Base-by-base conservation (phyloP, 2,888 invertebrate genomes). In the Metalampra italica region DNA sequence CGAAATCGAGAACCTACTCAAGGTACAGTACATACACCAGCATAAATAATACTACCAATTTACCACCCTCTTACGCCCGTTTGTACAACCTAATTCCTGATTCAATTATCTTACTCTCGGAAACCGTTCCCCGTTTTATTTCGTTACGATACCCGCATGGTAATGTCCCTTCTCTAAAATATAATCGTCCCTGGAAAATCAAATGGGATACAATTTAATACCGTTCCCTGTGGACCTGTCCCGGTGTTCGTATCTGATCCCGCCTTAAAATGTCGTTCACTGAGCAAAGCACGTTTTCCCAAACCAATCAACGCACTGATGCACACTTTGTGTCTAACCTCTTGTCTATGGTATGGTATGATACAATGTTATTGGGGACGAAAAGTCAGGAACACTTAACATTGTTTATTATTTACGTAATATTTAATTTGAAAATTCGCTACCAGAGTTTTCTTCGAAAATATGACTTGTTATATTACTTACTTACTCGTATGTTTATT, bases 1-100 rank as follows among this genome's bases (percentile, higher is more conserved):
- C 81, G 98, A 98, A 90, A 98, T 98, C 70, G 98, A 98, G 90
- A 97, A 97, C 87, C 92, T 98, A 69, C 92, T 98, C 60, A 97
- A 97, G 93, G 92, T 92, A 72, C 46, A 32, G 42, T 91, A 72
- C 47, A 37, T 43, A 46, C 12, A 43, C 29, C 45, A 50, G 50
- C 46, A 52, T 49, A 45, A 44, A 43, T 46, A 45, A 52, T 41
- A 48, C 62, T 22, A 22, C 22, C 22, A 22, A 22, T 22, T 68
- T 64, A 55, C 58, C 53, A 57, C 59, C 58, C 62, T 51, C 58
- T 62, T 62, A 63, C 60, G 62, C 65, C 64, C 68, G 60, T 61
- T 64, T 61, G 55, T 67, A 62, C 60, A 66, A 68, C 60, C 61
- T 69, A 68, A 75, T 70, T 70, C 62, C 68, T 57, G 54, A 74